Conservation (phyloP, 2,113 vertebrate genomes). For the Corythornis cristatus region DNA sequence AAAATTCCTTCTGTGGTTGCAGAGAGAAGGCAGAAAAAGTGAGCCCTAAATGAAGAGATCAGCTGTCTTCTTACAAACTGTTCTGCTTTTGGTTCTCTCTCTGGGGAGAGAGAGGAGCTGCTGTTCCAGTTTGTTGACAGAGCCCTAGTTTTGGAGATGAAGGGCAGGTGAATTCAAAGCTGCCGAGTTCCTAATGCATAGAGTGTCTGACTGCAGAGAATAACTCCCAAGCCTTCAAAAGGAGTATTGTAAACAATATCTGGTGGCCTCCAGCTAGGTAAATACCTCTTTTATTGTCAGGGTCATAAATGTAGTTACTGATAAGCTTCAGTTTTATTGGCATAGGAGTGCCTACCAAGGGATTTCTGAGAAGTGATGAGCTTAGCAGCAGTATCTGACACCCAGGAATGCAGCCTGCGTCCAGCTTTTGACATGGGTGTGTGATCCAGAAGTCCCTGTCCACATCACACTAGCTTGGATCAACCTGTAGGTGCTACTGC, state of each 20-base stretch:
- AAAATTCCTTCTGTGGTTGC: not conserved
- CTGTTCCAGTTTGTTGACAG: not conserved
- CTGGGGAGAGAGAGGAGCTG: not conserved
- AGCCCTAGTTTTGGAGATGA: not conserved
- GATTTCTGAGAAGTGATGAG: not conserved
- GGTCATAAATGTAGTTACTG: not conserved
- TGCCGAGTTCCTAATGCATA: not conserved
- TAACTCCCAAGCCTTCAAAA: not conserved
- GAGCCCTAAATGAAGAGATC: not conserved
- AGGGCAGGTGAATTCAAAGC: not conserved
- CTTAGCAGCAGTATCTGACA: not conserved
- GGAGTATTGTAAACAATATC: rapidly evolving
- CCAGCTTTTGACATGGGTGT: not conserved
- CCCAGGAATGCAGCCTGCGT: rapidly evolving
- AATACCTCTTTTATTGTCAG: not conserved
- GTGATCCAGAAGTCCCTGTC: not conserved
- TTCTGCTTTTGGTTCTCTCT: not conserved
- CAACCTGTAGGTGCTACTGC: not conserved
- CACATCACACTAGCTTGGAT: not conserved
- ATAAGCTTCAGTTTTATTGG: not conserved
- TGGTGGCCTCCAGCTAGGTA: not conserved
- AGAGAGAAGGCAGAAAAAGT: not conserved
- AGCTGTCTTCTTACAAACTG: not conserved
- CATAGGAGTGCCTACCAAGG: not conserved
- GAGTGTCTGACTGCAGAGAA: not conserved